Conservation (phyloP, 2,113 vertebrate genomes). For the Speoplatyrhinus poulsoni region DNA sequence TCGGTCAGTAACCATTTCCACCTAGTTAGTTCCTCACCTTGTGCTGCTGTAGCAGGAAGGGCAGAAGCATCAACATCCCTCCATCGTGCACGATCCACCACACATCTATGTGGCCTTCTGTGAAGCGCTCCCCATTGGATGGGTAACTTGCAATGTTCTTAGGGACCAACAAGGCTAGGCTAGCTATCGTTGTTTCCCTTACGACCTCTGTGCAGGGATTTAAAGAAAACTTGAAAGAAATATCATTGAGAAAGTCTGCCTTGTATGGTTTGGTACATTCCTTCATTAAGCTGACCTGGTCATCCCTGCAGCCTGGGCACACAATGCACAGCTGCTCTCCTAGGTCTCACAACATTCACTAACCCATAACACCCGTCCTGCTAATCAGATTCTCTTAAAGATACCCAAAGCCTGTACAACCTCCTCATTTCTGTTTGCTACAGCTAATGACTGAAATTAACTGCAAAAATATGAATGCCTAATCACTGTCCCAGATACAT, state of each 20-base stretch:
- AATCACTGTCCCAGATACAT: no score
- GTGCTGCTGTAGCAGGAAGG: slow-evolving; percentile 95
- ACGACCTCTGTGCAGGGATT: slow-evolving; percentile 84
- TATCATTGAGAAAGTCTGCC: not conserved
- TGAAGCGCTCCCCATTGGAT: slow-evolving; percentile 93
- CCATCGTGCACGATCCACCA: slow-evolving; percentile 99
- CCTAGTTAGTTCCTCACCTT: slow-evolving; percentile 77
- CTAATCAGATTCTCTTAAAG: no score
- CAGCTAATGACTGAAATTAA: no score
- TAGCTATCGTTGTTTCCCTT: slow-evolving; percentile 92
- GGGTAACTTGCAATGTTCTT: slow-evolving; percentile 95
- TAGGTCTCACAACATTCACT: not conserved
- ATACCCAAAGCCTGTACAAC: not conserved
- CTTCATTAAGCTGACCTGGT: not conserved
- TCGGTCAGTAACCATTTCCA: not conserved
- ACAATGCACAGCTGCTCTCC: no score
- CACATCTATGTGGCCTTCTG: slow-evolving; percentile 93
- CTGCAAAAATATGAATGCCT: no score
- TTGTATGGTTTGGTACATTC: not conserved
- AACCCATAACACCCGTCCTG: no score
- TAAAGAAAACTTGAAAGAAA: not conserved
- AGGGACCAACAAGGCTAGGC: slow-evolving; percentile 90
- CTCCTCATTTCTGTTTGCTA: no score
- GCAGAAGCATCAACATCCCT: slow-evolving; percentile 98
- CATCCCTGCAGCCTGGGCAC: no score